phyloP scores from a whole-genome alignment of 2,888 invertebrate genomes.

The Microchrysa polita region DNA sequence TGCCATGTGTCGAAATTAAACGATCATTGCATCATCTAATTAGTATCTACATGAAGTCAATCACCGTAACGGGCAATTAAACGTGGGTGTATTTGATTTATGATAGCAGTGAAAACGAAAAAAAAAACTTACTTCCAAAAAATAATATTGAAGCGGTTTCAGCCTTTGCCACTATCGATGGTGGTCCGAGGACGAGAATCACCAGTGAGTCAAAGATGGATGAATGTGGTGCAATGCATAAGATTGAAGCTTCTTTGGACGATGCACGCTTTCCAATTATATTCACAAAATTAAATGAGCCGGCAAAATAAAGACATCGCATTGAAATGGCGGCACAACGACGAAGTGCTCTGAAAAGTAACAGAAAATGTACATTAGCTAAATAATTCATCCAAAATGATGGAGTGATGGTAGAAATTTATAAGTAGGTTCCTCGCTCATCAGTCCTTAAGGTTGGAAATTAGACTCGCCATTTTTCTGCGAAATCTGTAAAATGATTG shows the following conservation, averaged over 20 bases:
- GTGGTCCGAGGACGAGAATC: constrained; percentile 83
- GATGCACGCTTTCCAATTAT: constrained; percentile 75
- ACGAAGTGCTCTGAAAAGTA: constrained; percentile 62
- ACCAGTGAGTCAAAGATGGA: constrained; percentile 89
- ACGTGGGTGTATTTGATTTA: too few relatives aligned
- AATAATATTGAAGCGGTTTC: constrained; percentile 84
- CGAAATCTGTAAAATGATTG: too few relatives aligned
- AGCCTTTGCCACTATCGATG: constrained; percentile 89
- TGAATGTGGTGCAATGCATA: constrained; percentile 91
- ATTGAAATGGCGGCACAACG: constrained; percentile 74
- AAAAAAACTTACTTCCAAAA: constrained; percentile 82
- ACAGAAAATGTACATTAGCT: too few relatives aligned
- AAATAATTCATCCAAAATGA: too few relatives aligned
- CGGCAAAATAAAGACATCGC: constrained; percentile 79
- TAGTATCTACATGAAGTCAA: too few relatives aligned
- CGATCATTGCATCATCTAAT: too few relatives aligned
- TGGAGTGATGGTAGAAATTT: too few relatives aligned
- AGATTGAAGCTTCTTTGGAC: constrained; percentile 79
- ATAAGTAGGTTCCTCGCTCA: too few relatives aligned
- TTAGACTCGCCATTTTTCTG: too few relatives aligned
- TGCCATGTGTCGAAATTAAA: too few relatives aligned
- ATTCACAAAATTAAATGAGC: constrained; percentile 84
- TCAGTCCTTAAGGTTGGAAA: too few relatives aligned
- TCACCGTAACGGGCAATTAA: too few relatives aligned
- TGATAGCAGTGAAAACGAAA: background rate